Base-by-base conservation (phyloP, 2,888 invertebrate species). In the Drosophila subquinaria region DNA sequence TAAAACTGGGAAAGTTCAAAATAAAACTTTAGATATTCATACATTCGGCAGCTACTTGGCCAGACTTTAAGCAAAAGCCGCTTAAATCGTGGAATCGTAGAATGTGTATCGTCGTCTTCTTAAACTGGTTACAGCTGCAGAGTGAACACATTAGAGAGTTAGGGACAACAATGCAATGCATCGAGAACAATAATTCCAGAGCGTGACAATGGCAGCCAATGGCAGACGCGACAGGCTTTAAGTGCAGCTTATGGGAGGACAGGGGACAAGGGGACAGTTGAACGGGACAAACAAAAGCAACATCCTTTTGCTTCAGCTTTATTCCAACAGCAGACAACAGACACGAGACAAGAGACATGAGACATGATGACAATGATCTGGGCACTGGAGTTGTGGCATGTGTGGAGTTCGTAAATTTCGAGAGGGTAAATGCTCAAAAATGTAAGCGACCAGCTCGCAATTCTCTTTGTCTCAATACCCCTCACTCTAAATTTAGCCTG, bases 341-440 rank as follows among this genome's bases (percentile, higher is more conserved):
- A 50, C 43, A 51, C 17, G 13, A 64, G 56, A 17, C 17, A 17
- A 17, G 17, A 64, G 56, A 66, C 60, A 70, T 8, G 38, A 73
- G 73, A 76, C 43, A 53, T 15, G 61, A 73, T 38, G 78, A 78
- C 78, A 76, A 76, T 76, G 78, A 66, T 76, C 65, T 73, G 60
- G 27, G 70, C 66, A 36, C 48, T 48, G 51, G 66, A 78, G 78
- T 60, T 77, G 65, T 63, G 69, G 62, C 63, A 69, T 76, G 76
- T 76, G 75, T 68, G 53, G 35, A 63, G 52, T 40, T 45, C 48
- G 53, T 63, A 48, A 59, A 55, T 50, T 70, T 43, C 13, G 35
- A 20, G 13, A 33, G 8, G 50, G 56, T 11, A 40, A 23, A 43
- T 43, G 38, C 20, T 50, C 30, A 55, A 51, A 40, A 40, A 40